These are phyloP conservation scores for Acronicta leporina DNA, from an alignment of 2,888 invertebrate genomes.

Conservation along the genomic window DNA sequence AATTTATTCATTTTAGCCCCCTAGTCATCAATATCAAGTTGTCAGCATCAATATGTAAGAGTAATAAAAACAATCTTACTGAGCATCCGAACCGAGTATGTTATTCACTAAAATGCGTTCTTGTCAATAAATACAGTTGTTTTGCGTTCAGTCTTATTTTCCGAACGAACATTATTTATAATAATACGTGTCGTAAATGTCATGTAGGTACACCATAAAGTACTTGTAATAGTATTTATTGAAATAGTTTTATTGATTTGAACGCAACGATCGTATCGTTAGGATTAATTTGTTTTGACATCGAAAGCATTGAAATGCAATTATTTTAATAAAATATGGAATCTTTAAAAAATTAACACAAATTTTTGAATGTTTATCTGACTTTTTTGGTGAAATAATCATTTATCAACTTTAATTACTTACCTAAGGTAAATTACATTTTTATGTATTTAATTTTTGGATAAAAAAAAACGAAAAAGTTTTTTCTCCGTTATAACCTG, in stretches of 20 bases:
- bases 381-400: background rate
- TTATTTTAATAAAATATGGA: conserved; percentile 31
- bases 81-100: conserved; percentile 1
- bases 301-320: conserved; percentile 46
- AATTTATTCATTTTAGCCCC: too few species aligned
- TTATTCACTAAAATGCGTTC: conserved; percentile 19
- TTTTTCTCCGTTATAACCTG: too few species aligned
- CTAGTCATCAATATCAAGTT: too few species aligned
- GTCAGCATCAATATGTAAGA: too few species aligned
- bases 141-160: background rate
- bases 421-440: background rate
- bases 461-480: too few species aligned
- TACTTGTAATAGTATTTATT: background rate
- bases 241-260: conserved; percentile 14
- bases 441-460: background rate
- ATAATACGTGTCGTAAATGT: background rate
- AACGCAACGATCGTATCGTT: conserved; percentile 25
- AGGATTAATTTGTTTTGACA: conserved; percentile 28
- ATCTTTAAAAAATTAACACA: too few species aligned
- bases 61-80: too few species aligned
- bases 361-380: too few species aligned
- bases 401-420: background rate
- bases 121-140: conserved; percentile 5
- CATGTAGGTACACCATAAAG: background rate
- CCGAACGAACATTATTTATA: background rate